Base-by-base conservation (phyloP, 2,113 vertebrate species). In the Xyrauchen texanus region DNA sequence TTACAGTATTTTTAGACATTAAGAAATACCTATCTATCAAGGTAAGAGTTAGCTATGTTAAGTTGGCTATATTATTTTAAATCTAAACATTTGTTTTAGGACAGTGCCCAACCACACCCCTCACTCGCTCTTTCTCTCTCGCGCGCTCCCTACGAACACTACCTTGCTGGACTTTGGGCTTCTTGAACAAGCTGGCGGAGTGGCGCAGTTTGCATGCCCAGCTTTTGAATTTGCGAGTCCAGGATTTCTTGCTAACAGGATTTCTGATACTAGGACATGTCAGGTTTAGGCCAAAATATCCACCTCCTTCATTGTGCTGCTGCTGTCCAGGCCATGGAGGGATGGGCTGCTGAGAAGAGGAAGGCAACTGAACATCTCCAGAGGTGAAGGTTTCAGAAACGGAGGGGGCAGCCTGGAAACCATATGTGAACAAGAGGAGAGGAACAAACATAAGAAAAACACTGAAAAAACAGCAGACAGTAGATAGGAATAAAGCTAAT, bases 281-380 rank as follows among this genome's bases (percentile, higher is more conserved):
- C 95, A 96, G 95, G 94, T 95, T 95, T 96, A 96, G 95, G 95
- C 94, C 95, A 96, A 96, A 95, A 96, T 96, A 97, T 96, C 95
- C 95, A 97, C 96, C 96, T 97, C 95, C 95, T 95, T 93, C 94
- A 93, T 91, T 92, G 85, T 95, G 94, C 91, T 94, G 94, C 91
- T 93, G 91, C 88, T 93, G 88, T 96, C 95, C 95, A 46, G 92
- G 87, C 87, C 89, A 74, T 88, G 86, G 93, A 89, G 92, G 89
- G 89, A 91, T 92, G 82, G 87, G 87, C 8, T 88, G 91, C 86
- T 90, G 89, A 79, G 81, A 88, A 86, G 88, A 87, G 88, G 92
- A 78, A 83, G 86, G 92, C 88, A 90, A 88, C 80, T 90, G 89
- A 81, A 92, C 88, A 52, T 94, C 94, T 92, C 90, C 93, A 81